Evolutionary conservation across 2,113 vertebrate genomes (phyloP).

Genomic region (Erythrocercus mccallii): DNA sequence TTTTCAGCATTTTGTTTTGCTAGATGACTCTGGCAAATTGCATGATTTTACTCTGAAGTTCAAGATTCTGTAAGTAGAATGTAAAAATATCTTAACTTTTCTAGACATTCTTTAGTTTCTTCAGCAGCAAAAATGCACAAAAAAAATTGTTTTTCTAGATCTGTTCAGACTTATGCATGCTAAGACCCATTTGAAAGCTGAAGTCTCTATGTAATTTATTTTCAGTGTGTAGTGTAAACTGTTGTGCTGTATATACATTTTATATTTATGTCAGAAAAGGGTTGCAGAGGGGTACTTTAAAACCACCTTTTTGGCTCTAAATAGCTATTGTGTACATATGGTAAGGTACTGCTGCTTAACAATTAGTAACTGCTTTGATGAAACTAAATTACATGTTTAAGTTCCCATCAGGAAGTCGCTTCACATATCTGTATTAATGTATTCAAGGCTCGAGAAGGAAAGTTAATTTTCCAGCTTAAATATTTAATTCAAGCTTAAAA

Average conservation of each 20-base stretch:
- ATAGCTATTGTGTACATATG: conserved; percentile 88
- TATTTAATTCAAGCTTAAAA: conserved; percentile 98
- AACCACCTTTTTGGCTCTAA: conserved; percentile 82
- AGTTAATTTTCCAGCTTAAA: conserved; percentile 97
- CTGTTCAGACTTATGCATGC: conserved; percentile 61
- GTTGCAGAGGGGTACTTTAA: conserved; percentile 82
- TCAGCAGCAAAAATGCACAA: conserved; percentile 15
- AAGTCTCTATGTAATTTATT: conserved; percentile 75
- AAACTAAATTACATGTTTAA: conserved; percentile 94
- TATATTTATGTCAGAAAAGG: conserved; percentile 81
- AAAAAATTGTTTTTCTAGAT: conserved; percentile 67
- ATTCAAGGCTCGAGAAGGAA: conserved; percentile 92
- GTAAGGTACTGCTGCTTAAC: conserved; percentile 90
- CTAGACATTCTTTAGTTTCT: conserved; percentile 15
- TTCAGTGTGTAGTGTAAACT: conserved; percentile 77
- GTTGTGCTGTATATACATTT: conserved; percentile 82
- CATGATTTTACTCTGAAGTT: background rate
- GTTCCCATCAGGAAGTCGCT: conserved; percentile 92
- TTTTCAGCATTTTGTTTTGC: background rate
- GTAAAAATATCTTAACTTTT: conserved; percentile 18
- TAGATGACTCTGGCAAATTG: background rate
- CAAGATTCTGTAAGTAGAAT: background rate
- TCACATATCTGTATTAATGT: conserved; percentile 96
- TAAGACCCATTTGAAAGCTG: conserved; percentile 60
- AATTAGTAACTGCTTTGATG: conserved; percentile 95